Evolutionary conservation across 2,888 invertebrate genomes (phyloP), one percentile per base, ranked within the genome.

Genomic region (Corythucha ciliata): DNA sequence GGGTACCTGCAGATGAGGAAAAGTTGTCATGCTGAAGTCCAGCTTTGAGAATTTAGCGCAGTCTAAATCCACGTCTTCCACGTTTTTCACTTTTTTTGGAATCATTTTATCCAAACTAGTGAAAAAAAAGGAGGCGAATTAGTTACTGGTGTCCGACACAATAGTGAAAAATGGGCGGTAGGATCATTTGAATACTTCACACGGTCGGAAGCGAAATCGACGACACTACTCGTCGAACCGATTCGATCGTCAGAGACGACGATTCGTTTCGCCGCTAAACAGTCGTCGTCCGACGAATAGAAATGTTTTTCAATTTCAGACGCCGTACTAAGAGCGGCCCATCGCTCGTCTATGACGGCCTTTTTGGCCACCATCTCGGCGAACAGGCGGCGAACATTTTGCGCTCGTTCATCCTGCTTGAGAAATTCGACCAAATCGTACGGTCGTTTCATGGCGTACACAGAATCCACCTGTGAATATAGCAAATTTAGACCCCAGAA

Each of bases 341-440:
- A 79, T 57, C 78, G 68, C 40, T 70, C 71, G 59, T 81, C 80
- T 51, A 85, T 78, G 10, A 74, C 69, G 44, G 72, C 71, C 65
- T 83, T 83, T 48, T 78, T 74, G 4, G 70, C 69, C 10, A 75
- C 67, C 49, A 86, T 72, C 61, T 81, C 79, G 60, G 78, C 70
- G 63, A 81, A 78, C 34, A 83, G 66, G 37, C 71, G 71, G 53
- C 75, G 72, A 40, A 81, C 75, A 54, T 74, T 74, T 44, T 74
- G 72, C 65, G 76, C 76, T 21, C 83, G 70, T 33, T 77, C 77
- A 63, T 85, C 85, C 70, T 88, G 87, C 55, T 82, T 81, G 62
- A 87, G 68, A 61, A 87, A 77, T 3, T 81, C 78, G 48, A 86
- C 69, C 37, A 88, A 70, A 66, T 87, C 85, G 63, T 81, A 78